Evolutionary conservation across 1,140 invertebrate species (phyloP).

Genomic region (Drosophila varians): DNA sequence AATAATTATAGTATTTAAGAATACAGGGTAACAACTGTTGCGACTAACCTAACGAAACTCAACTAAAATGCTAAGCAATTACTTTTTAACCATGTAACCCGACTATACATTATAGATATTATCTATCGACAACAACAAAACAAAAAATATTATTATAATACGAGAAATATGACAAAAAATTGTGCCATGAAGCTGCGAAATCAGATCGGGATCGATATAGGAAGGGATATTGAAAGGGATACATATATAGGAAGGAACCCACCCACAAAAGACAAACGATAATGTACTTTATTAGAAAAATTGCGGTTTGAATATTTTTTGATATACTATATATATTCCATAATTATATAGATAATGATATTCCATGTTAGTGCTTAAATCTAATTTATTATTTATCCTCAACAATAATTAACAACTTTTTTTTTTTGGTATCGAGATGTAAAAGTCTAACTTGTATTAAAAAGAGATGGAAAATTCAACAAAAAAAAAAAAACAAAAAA

Average conservation of each 20-base stretch:
- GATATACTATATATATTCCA: conserved; percentile 51
- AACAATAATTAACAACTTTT: conserved; percentile 24
- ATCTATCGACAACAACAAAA: conserved; percentile 13
- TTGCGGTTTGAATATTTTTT: conserved; percentile 48
- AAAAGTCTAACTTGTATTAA: conserved; percentile 47
- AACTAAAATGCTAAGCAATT: conserved; percentile 51
- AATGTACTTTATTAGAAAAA: conserved; percentile 26
- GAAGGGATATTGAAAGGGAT: conserved; percentile 11
- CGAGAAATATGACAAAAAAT: conserved; percentile 32
- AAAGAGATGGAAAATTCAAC: too few species aligned
- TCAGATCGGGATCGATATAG: conserved; percentile 18
- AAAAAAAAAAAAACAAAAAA: conserved; percentile 3
- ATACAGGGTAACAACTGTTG: conserved; percentile 52
- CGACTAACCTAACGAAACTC: conserved; percentile 37
- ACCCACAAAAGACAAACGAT: conserved; percentile 37
- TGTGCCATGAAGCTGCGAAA: conserved; percentile 61
- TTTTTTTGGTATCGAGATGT: conserved; percentile 19
- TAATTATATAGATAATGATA: conserved; percentile 39
- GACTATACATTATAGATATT: conserved; percentile 4
- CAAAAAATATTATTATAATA: neutral
- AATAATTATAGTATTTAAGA: conserved; percentile 56
- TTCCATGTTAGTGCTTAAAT: conserved; percentile 79
- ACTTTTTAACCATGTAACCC: conserved; percentile 12
- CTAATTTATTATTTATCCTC: conserved; percentile 67
- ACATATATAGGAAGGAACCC: conserved; percentile 10